Base-by-base conservation (phyloP, 2,797 vertebrate species). In the Pagetopsis macropterus region DNA sequence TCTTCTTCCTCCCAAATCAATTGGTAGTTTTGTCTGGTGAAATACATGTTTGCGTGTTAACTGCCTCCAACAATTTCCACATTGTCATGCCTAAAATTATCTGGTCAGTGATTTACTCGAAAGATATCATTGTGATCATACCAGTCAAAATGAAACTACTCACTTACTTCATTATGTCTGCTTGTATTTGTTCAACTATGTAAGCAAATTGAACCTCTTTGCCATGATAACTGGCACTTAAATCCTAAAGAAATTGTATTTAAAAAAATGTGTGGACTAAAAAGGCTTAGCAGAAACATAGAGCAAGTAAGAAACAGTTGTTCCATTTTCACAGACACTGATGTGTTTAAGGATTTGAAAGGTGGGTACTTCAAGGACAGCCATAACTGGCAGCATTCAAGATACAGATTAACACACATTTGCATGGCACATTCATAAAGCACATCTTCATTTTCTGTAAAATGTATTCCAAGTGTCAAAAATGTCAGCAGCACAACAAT, bases 121-220 rank as follows among this genome's bases (percentile, higher is more conserved):
- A 70, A 76, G 72, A 81, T 68, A 80, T 76, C 14, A 19, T 31
- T 56, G 27, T 16, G 70, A 75, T 68, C 67, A 77, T 82, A 84
- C 74, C 70, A 72, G 70, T 17, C 60, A 37, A 65, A 78, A 40
- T 52, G 64, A 59, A 37, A 41, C 55, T 64, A 54, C 45, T 68
- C 51, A 58, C 48, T 70, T 56, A 58, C 33, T 80, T 72, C 45
- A 70, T 72, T 54, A 73, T 41, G 27, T 70, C 27, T 69, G 56
- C 74, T 75, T 84, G 14, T 55, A 37, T 80, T 86, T 27, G 27
- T 27, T 82, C 51, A 64, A 67, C 23, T 1, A 37, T 65, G 43
- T 45, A 44, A 72, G 55, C 49, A 69, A 60, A 59, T 17, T 70
- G 15, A 76, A 16, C 46, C 56, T 52, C 27, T 61, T 37, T 76